phyloP scores from a whole-genome alignment of 2,113 vertebrate genomes.

The Cyrtonyx montezumae region DNA sequence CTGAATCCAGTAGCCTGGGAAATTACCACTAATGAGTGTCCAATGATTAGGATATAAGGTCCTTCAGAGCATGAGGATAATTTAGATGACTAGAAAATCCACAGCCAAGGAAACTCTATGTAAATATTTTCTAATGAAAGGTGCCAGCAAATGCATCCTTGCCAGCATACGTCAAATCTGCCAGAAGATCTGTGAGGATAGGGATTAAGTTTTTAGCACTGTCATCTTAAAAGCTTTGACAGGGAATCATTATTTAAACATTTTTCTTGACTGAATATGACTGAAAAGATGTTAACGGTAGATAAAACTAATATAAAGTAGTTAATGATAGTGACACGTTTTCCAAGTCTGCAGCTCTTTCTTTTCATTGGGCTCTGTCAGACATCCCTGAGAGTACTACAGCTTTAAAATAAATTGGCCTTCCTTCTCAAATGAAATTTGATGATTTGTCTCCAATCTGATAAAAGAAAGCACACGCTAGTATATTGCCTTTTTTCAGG shows the following conservation, averaged over 20 bases:
- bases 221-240: conserved; percentile 57
- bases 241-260: conserved; percentile 39
- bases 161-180: conserved; percentile 57
- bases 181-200: conserved; percentile 49
- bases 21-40: conserved; percentile 23
- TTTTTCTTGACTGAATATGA: conserved; percentile 11
- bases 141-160: conserved; percentile 51
- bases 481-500: conserved; percentile 40
- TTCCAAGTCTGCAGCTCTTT: conserved; percentile 1
- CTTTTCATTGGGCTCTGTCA: conserved; percentile 18
- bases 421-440: conserved; percentile 23
- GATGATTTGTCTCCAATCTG: conserved; percentile 43
- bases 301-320: conserved; percentile 47
- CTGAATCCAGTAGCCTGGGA: conserved; percentile 3
- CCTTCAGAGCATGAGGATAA: conserved; percentile 15
- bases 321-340: conserved; percentile 28
- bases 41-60: not conserved
- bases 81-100: conserved; percentile 43
- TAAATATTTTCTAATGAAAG: conserved; percentile 72
- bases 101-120: conserved; percentile 17
- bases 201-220: conserved; percentile 61
- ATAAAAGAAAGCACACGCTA: conserved; percentile 27
- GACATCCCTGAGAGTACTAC: not conserved
- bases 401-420: conserved; percentile 5
- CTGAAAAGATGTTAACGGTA: conserved; percentile 34